These are phyloP conservation scores for Gymnorhina tibicen DNA, from an alignment of 2,113 vertebrate species.

Conservation along the genomic window DNA sequence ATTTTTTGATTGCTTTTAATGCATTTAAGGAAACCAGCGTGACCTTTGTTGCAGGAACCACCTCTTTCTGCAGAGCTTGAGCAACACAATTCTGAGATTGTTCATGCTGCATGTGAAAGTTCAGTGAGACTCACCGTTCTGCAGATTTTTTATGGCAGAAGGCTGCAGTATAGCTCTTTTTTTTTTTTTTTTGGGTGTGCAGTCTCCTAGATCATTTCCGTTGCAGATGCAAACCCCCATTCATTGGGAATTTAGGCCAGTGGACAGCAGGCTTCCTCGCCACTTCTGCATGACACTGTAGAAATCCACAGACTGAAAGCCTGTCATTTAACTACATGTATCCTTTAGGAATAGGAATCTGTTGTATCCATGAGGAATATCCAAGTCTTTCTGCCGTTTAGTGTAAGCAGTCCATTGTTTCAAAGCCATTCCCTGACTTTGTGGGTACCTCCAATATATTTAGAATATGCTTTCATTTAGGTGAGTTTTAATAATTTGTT, in stretches of 20 bases:
- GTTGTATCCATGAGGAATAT: not conserved
- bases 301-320: not conserved
- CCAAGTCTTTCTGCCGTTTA: not conserved
- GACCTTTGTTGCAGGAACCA: not conserved
- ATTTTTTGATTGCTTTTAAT: not conserved
- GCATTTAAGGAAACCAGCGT: not conserved
- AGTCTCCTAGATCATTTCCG: fast-evolving
- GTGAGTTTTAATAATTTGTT: not conserved
- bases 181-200: not conserved
- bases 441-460: not conserved
- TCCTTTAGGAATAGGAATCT: not conserved
- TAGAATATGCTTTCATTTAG: not conserved
- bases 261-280: not conserved
- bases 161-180: not conserved
- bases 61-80: not conserved
- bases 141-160: not conserved
- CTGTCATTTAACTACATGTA: not conserved
- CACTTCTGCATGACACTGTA: not conserved
- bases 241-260: not conserved
- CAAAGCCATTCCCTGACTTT: not conserved
- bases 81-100: not conserved
- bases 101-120: not conserved
- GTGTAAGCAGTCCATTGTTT: not conserved
- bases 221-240: not conserved
- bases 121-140: not conserved